Conservation (phyloP, 1,140 invertebrate genomes). For the Chelonus insularis region DNA sequence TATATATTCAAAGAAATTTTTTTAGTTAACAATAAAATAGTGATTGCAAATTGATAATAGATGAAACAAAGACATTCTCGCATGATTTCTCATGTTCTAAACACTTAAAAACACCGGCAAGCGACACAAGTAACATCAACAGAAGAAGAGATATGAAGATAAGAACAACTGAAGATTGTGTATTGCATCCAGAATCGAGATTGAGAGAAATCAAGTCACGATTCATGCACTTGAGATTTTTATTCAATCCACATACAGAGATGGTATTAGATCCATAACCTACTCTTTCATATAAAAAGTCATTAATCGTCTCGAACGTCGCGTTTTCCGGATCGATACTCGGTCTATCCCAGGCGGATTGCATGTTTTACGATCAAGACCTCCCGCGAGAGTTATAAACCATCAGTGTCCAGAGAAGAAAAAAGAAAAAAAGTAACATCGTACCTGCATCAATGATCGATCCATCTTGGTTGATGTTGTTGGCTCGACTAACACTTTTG, state of each 20-base stretch:
- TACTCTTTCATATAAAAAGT: not conserved
- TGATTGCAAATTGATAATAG: conserved; percentile 2
- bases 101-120: conserved; percentile 1
- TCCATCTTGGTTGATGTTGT: conserved; percentile 2
- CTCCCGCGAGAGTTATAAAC: conserved; percentile 5
- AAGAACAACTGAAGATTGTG: not conserved
- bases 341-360: not conserved
- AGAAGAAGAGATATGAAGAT: not conserved
- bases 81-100: not conserved
- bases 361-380: conserved; percentile 1
- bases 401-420: not conserved
- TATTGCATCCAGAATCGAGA: conserved; percentile 7
- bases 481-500: not conserved
- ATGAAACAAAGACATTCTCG: not conserved
- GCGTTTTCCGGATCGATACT: too few species aligned
- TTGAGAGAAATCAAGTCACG: conserved; percentile 15
- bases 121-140: not conserved
- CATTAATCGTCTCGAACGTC: not conserved
- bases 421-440: not conserved
- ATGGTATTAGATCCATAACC: not conserved
- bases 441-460: conserved; percentile 8
- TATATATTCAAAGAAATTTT: not conserved
- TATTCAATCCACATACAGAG: not conserved
- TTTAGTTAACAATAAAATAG: not conserved
- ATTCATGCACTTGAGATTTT: conserved; percentile 4